Base-by-base conservation (phyloP, 2,797 vertebrate species). In the Dryobates pubescens region DNA sequence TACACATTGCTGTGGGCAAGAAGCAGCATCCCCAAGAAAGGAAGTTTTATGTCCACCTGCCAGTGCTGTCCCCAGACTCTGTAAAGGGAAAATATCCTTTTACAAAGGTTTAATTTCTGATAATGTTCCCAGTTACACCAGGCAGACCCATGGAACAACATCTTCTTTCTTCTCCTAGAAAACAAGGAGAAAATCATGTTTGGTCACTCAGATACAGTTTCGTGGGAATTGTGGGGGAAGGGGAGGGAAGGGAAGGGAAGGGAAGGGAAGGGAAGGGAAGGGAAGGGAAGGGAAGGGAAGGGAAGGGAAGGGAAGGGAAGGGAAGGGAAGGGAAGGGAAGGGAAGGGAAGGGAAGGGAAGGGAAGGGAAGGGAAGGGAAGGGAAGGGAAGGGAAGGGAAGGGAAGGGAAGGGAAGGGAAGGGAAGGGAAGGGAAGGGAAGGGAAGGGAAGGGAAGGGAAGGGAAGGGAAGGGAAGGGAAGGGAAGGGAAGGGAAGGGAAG, bases 11-110 rank as follows among this genome's bases (percentile, higher is more conserved):
- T 68, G 41, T 26, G 32, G 32, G 29, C 7, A 17, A 59, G 36
- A 51, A 22, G 47, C n/a, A 23, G 7, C 3, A 3, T 19, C 8
- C 14, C 5, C 65, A 23, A 29, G 32, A 29, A 58, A 56, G 8
- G 7, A 75, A 26, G 19, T 6, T 41, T 26, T 13, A 43, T 8
- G 24, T 16, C 36, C 69, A 68, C 51, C 72, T 74, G 34, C 13
- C 20, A 61, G 27, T 3, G 0, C 17, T 7, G 1, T 2, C 47
- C 22, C 14, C 1, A 0, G 9, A 27, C 3, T 13, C 7, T 3
- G 0, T 3, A 41, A 24, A 63, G 13, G 6, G 17, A 58, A 56
- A 47, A 75, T 30, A 22, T 63, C 23, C 14, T 67, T 24, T 58
- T 9, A 12, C 0, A 0, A 2, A 8, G 6, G 1, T 82, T 30